Evolutionary conservation across 1,140 invertebrate genomes (phyloP), one percentile per base, ranked within the genome.

Genomic region (Monomorium pharaonis): DNA sequence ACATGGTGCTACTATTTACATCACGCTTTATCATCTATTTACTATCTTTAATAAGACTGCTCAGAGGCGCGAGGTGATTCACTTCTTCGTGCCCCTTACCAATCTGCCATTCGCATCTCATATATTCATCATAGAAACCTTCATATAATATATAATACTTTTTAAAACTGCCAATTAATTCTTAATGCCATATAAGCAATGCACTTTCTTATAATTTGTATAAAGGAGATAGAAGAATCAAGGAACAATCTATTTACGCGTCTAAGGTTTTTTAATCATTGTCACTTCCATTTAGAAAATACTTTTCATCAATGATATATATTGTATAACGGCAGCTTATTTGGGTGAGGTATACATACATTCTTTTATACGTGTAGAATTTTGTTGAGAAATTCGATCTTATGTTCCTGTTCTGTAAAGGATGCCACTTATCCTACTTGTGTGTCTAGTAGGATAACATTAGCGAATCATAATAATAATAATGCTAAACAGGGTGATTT

Each of bases 341-440:
- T 86, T 76, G 80, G 88, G 87, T 91, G 85, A 92, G 88, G 88
- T 93, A 86, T 92, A 86, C 92, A 92, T 75, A 90, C 85, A 89
- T 86, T 86, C 72, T 85, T 74, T 88, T 70, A 86, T 78, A 86
- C 27, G 62, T 27, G 74, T 90, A 91, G 85, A 90, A 84, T 84
- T 85, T 74, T 81, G 42, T 86, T 76, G 85, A 56, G 72, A 88
- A 91, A 92, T 90, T 91, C 51, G 87, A 90, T 88, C 74, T 92
- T 93, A 94, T 94, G 93, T 94, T 94, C 93, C 92, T 93, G 91
- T 93, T 91, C 88, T 87, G 87, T 88, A 87, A 92, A 91, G 91
- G 87, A 92, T 86, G 84, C 83, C 83, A 91, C 72, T 78, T 88
- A 91, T 90, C 86, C 60, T 89, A 72, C 84, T 92, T 60, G 60